Base-by-base conservation (phyloP, 2,797 vertebrate genomes). In the Zenarchopterus dispar region DNA sequence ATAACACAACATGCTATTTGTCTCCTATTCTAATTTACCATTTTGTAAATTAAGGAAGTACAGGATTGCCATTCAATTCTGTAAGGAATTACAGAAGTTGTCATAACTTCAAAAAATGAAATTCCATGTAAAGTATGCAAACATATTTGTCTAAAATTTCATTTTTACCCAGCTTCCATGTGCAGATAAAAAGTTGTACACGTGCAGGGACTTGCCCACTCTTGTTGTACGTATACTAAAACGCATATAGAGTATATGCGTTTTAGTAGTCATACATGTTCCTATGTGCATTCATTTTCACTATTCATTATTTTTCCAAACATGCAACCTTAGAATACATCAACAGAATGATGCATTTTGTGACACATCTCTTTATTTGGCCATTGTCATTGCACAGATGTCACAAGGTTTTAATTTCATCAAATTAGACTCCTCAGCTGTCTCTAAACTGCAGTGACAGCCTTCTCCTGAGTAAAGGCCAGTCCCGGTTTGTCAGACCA, bases 391-490 rank as follows among this genome's bases (percentile, higher is more conserved):
- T 1, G n/a, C 0, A 17, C 23, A 5, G 48, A 19, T 53, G 43
- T 47, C 28, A 73, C 7, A 54, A 56, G 60, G 11, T 22, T 74
- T 78, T 61, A 21, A 62, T 77, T 82, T 73, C 9, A 48, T 59
- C 45, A 53, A 68, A 70, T 75, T 48, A 77, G 54, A 47, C 53
- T 57, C 68, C 6, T 0, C 19, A n/a, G n/a, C 49, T 11, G 11
- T 45, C 42, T 28, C 53, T 69, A 56, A 79, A 67, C 50, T 16
- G 43, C 58, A 63, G 48, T 19, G 73, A 76, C 72, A 78, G 16
- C 51, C 47, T 47, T n/a, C 21, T 77, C 59, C 31, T 57, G 43
- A 63, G 68, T 52, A 44, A 62, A 0, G 64, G 59, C 48, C 39
- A 26, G 56, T 47, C 43, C 56, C 36, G 45, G 26, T 44, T 39